Base-by-base conservation (phyloP, 2,888 invertebrate genomes). In the Scaeva pyrastri region DNA sequence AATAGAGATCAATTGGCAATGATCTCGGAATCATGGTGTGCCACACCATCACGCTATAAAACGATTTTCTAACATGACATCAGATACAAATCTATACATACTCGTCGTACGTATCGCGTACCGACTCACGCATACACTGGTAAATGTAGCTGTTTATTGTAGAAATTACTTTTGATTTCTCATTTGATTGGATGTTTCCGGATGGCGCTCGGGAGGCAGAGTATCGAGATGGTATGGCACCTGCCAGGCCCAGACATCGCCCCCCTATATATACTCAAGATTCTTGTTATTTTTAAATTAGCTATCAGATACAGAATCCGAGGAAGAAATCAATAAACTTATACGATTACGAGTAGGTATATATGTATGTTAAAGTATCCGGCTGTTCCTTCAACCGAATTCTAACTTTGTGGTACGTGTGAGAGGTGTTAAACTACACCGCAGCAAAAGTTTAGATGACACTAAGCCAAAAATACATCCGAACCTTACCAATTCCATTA, bases 1-100 rank as follows among this genome's bases (percentile, higher is more conserved):
- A 68, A 68, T 68, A 52, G 68, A 52, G 68, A 68, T 68, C 68
- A 68, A 68, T 52, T 68, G 68, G 39, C 52, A 39, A 68, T 68
- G 68, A 68, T 68, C 68, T 68, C 52, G n/a, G 21, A n/a, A 10
- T 23, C 52, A 41, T 64, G 45, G 64, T 16, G 26, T 45, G 45
- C 16, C 43, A 66, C 52, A 39, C 39, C 52, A 68, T 52, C 68
- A 68, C 39, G 52, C 68, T 8, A 48, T 50, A 39, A 41, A 60
- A 21, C 50, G 21, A 52, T 52, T 39, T 39, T 21, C 8, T 10
- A 50, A 21, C 19, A 36, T 31, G 50, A 19, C 50, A 66, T 50
- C 66, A 50, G 16, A 41, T 41, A 41, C 0, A 23, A 16, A 68
- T 50, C 36, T 45, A 6, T 10, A 31, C 4, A 41, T 41, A 4